Conservation (phyloP, 1,140 invertebrate species). For the Caenorhabditis inopinata region DNA sequence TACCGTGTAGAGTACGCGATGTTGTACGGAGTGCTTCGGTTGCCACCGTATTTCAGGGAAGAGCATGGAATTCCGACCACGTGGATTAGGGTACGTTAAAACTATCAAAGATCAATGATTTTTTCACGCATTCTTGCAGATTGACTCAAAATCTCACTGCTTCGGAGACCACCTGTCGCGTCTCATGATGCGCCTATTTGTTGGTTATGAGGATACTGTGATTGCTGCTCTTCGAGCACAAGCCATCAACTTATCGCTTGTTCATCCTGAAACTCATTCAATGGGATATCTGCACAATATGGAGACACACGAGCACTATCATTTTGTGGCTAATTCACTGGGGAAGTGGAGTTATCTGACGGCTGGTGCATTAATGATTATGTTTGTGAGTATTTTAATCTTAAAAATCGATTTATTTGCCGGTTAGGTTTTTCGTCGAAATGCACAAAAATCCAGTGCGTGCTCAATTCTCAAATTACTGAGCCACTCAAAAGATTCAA, state of each 20-base stretch:
- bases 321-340: conserved; percentile 95
- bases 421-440: too few species aligned
- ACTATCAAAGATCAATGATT: background rate
- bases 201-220: conserved; percentile 93
- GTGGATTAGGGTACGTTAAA: conserved; percentile 48
- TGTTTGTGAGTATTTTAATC: conserved; percentile 83
- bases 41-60: conserved; percentile 74
- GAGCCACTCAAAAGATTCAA: too few species aligned
- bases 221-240: conserved; percentile 92
- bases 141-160: conserved; percentile 70
- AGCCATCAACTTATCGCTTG: conserved; percentile 76
- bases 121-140: conserved; percentile 48
- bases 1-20: conserved; percentile 97
- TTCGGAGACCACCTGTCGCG: conserved; percentile 89
- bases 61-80: conserved; percentile 48
- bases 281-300: conserved; percentile 78
- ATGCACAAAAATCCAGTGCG: too few species aligned
- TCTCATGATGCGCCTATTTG: conserved; percentile 80
- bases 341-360: conserved; percentile 80
- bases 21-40: conserved; percentile 89
- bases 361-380: conserved; percentile 92
- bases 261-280: background rate
- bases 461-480: too few species aligned
- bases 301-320: conserved; percentile 95
- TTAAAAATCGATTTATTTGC: background rate